Base-by-base conservation (phyloP, 2,113 vertebrate species). In the Leptobrachium ailaonicum region DNA sequence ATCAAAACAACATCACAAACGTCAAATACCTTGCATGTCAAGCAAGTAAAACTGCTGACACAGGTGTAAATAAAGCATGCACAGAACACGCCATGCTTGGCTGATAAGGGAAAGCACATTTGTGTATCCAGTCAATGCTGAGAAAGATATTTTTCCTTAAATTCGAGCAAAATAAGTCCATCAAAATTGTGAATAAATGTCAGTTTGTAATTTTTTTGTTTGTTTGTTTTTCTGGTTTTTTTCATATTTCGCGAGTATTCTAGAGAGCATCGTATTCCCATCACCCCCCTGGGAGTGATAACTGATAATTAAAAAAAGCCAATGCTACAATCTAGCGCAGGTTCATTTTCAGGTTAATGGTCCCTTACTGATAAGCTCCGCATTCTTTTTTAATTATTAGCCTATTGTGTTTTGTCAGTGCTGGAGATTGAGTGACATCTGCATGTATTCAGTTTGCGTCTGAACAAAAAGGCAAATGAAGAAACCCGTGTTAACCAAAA, bases 291-390 rank as follows among this genome's bases (percentile, higher is more conserved):
- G 64, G 64, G 78, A 50, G 63, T 60, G 68, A 80, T 73, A 67
- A 45, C 42, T 41, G 78, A 73, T 80, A 80, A 80, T 80, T 80
- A 74, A 80, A 64, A 32, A 73, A 80, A 62, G 60, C 14, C 47
- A 53, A 68, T 74, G 53, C 66, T 60, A 77, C 44, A 43, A 10
- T 41, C n/a, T n/a, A 58, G 42, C 67, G 60, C 58, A 47, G 63
- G 78, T 80, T 80, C 71, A 80, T 80, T 80, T 80, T 8, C 42
- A 74, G 78, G 78, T 74, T 80, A 74, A 74, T 80, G 71, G 78
- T 47, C 20, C 64, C 78, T 43, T 47, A 68, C 70, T 68, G 78
- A 74, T 20, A 73, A 69, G 45, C 44, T 67, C 8, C 44, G 53
- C 63, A 62, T 11, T 68, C 64, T 74, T 67, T 73, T 32, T 67